Evolutionary conservation across 2,888 invertebrate species (phyloP), one percentile per base, ranked within the genome.

Genomic region (Torymus texanus): DNA sequence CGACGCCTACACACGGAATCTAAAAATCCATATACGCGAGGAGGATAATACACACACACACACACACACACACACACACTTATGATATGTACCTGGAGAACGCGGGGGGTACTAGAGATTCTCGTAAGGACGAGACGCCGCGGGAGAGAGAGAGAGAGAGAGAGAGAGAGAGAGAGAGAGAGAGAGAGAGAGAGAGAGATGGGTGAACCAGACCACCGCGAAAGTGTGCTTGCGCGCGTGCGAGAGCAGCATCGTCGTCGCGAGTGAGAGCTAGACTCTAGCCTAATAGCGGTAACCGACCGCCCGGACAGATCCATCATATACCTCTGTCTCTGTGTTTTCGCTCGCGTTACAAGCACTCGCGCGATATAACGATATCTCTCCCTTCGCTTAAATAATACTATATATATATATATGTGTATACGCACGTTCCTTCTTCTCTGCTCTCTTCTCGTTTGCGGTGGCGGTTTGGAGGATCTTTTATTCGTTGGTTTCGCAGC

Each of bases 301-400:
- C 75, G 66, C 75, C 75, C 41, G 67, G 59, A 53, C 59, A 75
- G 75, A 75, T 67, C 56, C 75, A 75, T 75, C 75, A 68, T 75
- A 75, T 41, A 4, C 8, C 41, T 41, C 41, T 41, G 41, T 41
- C 8, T 41, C 41, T 41, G 41, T 41, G 56, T 66, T 66, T 73
- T 65, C 51, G 66, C 74, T 74, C 65, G 66, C 65, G 56, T 75
- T 75, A 58, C n/a, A 41, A 50, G 8, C 41, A 21, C 41, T 24
- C 41, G n/a, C 74, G 55, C 21, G 58, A 41, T 41, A 58, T 58
- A 50, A 8, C 41, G 41, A 41, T 41, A 41, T 41, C 41, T 8
- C 41, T 8, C 41, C 8, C 41, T 41, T 8, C 10, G 41, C 41
- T 41, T 41, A 41, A 5, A 5, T 29, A 29, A 21, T 21, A 21